Evolutionary conservation across 2,113 vertebrate genomes (phyloP), one percentile per base, ranked within the genome.

Genomic region (Etia nguti): DNA sequence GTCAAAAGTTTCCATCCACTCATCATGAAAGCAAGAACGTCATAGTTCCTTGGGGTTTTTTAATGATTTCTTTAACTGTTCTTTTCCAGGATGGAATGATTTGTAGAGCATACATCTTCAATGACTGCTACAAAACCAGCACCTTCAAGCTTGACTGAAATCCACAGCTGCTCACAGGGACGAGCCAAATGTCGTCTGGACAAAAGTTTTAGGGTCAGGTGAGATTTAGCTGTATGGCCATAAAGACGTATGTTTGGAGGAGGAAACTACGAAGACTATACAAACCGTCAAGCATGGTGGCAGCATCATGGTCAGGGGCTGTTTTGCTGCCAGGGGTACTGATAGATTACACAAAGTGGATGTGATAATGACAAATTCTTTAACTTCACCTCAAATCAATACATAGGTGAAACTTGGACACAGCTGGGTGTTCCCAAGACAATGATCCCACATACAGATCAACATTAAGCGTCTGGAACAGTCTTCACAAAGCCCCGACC

Each of bases 121-220:
- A n/a, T 36, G 31, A 36, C 31, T 62, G 31, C 18, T 62, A 36
- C 31, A 65, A 65, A 65, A 65, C 34, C 60, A 65, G n/a, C 10
- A 38, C 34, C 34, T 65, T 65, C 31, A 65, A 65, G 31, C 18
- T 65, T 2, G 0, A 65, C 60, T 38, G 52, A 55, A 54, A 54
- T 54, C 20, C 20, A 10, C 20, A 54, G 52, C 20, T 62, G 59
- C 31, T 62, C 59, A 62, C 18, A 0, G 31, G 31, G 31, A 62
- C 16, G 0, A 62, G 0, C 59, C 59, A 36, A 36, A 36, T 0
- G 10, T 65, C 2, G 0, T 36, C 31, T 65, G 60, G 31, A n/a
- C 6, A 65, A 65, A 65, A 0, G 18, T 36, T 65, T 65, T 65
- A 65, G 36, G 60, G 31, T 38, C 60, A 36, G 60, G 31, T 12